Conservation (phyloP, 2,113 vertebrate species). For the Dryoscopus gambensis region DNA sequence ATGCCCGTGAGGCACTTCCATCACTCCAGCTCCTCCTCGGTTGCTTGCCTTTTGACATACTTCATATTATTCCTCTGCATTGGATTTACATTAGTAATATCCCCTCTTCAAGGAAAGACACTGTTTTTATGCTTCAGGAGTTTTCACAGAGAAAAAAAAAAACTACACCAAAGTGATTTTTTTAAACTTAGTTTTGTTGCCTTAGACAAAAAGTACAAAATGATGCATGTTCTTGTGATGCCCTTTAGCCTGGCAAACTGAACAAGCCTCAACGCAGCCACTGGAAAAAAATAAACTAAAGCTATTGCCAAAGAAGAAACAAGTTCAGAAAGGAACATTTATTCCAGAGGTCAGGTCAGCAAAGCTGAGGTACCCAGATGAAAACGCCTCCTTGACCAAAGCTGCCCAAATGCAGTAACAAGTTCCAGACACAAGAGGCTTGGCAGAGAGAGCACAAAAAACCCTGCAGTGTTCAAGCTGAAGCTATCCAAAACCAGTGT, state of each 20-base stretch:
- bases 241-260: background rate
- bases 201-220: background rate
- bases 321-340: background rate
- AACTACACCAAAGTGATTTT: background rate
- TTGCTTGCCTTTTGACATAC: background rate
- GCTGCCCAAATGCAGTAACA: background rate
- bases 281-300: background rate
- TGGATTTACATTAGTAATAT: constrained; percentile 25
- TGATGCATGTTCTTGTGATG: background rate
- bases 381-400: background rate
- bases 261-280: background rate
- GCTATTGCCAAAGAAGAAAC: background rate
- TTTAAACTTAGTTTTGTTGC: background rate
- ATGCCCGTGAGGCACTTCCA: background rate
- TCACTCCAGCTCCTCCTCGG: background rate
- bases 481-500: background rate
- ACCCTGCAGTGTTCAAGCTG: background rate
- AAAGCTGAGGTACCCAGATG: background rate
- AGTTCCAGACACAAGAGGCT: background rate
- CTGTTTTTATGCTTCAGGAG: background rate
- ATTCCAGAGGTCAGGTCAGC: background rate
- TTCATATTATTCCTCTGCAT: background rate
- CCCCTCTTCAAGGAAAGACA: background rate
- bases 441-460: background rate
- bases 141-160: background rate